Conservation (phyloP, 2,113 vertebrate species). For the Aramus guarauna region DNA sequence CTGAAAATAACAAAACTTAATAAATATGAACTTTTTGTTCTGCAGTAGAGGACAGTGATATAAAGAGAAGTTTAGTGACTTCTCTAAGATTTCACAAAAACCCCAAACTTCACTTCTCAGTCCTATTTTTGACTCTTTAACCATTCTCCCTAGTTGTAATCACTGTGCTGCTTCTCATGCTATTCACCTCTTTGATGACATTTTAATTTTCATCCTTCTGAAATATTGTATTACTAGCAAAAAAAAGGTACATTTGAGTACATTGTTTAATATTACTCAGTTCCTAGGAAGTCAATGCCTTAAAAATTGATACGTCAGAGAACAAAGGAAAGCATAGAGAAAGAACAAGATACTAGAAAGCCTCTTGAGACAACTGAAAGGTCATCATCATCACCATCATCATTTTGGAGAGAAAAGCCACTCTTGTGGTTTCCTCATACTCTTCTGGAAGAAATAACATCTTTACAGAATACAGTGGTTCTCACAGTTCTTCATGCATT, state of each 20-base stretch:
- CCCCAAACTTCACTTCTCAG: background rate
- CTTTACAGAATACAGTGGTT: background rate
- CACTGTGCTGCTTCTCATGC: background rate
- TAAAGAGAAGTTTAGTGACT: background rate
- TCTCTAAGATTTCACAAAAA: background rate
- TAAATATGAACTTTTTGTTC: background rate
- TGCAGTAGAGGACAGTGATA: background rate
- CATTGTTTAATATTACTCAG: background rate
- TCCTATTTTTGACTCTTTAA: background rate
- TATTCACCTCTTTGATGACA: background rate
- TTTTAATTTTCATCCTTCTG: background rate
- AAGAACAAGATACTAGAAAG: background rate
- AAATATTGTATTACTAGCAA: background rate
- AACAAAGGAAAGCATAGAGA: background rate
- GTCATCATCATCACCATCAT: background rate
- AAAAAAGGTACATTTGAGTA: background rate
- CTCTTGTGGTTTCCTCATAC: background rate
- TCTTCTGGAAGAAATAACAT: background rate
- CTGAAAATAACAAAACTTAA: background rate
- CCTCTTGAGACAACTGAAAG: background rate
- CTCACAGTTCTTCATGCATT: background rate
- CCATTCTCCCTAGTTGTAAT: background rate
- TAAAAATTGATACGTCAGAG: background rate
- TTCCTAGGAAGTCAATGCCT: background rate
- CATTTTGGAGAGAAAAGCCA: background rate